Evolutionary conservation across 2,888 invertebrate species (phyloP).

Genomic region (Amblyjoppa fuscipennis): DNA sequence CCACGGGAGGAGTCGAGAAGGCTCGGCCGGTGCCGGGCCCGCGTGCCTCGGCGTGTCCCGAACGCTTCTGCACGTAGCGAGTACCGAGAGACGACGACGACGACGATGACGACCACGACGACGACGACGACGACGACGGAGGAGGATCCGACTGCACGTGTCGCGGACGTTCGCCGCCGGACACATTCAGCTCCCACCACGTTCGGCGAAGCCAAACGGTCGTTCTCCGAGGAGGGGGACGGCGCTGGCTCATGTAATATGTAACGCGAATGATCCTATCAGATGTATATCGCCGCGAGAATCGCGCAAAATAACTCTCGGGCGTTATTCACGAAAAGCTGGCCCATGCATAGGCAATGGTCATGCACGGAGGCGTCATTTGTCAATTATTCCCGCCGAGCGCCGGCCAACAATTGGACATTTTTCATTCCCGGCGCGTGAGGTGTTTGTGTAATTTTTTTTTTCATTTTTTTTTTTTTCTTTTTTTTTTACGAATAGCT

Average conservation of each 20-base stretch:
- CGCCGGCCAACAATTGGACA: constrained; percentile 52
- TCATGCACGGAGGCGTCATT: constrained; percentile 38
- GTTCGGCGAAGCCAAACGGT: too few relatives aligned
- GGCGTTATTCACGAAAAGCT: neutral
- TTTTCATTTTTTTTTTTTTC: neutral
- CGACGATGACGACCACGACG: constrained; percentile 34
- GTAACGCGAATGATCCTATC: constrained; percentile 68
- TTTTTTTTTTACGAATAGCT: constrained; percentile 15
- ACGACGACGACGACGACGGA: constrained; percentile 7
- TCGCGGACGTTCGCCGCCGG: constrained; percentile 35
- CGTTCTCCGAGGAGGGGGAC: neutral
- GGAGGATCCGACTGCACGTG: constrained; percentile 62
- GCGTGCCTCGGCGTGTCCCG: constrained; percentile 67
- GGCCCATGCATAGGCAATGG: constrained; percentile 8
- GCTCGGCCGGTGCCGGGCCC: constrained; percentile 18
- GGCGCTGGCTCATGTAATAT: constrained; percentile 64
- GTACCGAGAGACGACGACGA: constrained; percentile 31
- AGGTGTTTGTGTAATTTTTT: neutral
- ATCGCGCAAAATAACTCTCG: too few relatives aligned
- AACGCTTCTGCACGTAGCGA: constrained; percentile 66
- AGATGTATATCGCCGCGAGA: constrained; percentile 62
- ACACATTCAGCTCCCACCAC: neutral
- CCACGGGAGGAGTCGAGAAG: constrained; percentile 70
- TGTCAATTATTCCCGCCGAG: constrained; percentile 60
- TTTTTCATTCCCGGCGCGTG: constrained; percentile 51